A percentile compares a stretch with the other conserved stretches of the same genome.
Evolutionary conservation across 2,888 invertebrate species (phyloP).

Genomic region (Eilema griseolum): DNA sequence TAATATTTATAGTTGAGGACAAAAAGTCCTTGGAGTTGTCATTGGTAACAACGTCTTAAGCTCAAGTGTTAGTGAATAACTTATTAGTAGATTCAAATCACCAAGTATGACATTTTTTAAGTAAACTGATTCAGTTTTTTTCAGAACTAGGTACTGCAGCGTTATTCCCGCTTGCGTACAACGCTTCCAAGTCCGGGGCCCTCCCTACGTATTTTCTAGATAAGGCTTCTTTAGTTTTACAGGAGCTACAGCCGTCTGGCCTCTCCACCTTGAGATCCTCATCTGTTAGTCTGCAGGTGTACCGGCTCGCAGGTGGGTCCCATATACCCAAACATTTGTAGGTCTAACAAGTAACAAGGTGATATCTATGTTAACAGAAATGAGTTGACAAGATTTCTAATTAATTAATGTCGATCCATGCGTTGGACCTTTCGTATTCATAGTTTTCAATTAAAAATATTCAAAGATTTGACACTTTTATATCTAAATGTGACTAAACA

Average conservation of each 20-base stretch:
- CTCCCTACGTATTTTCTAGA: background rate
- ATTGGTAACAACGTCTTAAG: slow-evolving; percentile 35
- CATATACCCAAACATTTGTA: background rate
- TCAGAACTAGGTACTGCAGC: background rate
- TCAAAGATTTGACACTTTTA: too few relatives aligned
- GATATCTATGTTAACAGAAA: background rate
- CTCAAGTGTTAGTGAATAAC: slow-evolving; percentile 2
- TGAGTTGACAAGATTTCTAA: background rate
- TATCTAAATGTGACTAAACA: too few relatives aligned
- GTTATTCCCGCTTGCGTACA: background rate
- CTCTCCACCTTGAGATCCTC: background rate
- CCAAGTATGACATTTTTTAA: background rate
- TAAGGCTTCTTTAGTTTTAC: background rate
- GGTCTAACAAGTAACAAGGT: background rate
- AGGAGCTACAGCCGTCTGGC: background rate
- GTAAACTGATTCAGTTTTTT: background rate
- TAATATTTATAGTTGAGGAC: background rate
- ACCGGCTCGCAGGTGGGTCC: background rate
- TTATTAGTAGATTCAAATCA: slow-evolving; percentile 1
- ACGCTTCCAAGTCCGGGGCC: background rate
- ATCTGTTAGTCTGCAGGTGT: background rate
- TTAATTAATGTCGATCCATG: too few relatives aligned
- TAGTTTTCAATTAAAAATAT: too few relatives aligned
- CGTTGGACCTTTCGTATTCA: too few relatives aligned
- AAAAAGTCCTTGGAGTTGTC: background rate